Evolutionary conservation across 2,888 invertebrate genomes (phyloP).

Genomic region (Clunio marinus): DNA sequence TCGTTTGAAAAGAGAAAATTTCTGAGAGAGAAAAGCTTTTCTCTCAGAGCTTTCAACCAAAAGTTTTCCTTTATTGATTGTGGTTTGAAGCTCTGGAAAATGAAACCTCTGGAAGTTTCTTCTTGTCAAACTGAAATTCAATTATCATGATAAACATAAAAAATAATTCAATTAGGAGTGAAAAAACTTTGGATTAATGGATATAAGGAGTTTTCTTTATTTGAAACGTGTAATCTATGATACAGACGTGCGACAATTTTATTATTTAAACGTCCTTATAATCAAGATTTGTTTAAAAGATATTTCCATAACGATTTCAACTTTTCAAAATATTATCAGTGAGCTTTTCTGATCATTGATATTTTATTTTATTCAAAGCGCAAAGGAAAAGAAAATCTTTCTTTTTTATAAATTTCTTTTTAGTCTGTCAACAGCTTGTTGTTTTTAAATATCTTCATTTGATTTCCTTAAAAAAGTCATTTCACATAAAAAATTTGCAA

Average conservation of each 20-base stretch:
- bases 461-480: too few species aligned
- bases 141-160: too few species aligned
- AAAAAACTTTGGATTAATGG: neutral
- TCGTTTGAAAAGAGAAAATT: neutral
- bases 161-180: too few species aligned
- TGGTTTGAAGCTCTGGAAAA: neutral
- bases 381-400: neutral
- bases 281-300: neutral
- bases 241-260: neutral
- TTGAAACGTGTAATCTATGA: slow-evolving; percentile 5
- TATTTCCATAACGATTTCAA: neutral
- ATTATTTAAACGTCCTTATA: neutral
- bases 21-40: neutral
- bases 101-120: neutral
- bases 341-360: neutral
- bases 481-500: too few species aligned
- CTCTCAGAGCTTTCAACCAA: neutral
- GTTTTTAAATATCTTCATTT: too few species aligned
- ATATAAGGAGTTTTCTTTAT: neutral
- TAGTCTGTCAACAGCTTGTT: neutral
- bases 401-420: neutral
- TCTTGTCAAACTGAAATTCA: too few species aligned
- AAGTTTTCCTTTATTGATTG: too few species aligned
- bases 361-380: neutral
- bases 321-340: neutral